Base-by-base conservation (phyloP, 2,797 vertebrate species). In the Enoplosus armatus region DNA sequence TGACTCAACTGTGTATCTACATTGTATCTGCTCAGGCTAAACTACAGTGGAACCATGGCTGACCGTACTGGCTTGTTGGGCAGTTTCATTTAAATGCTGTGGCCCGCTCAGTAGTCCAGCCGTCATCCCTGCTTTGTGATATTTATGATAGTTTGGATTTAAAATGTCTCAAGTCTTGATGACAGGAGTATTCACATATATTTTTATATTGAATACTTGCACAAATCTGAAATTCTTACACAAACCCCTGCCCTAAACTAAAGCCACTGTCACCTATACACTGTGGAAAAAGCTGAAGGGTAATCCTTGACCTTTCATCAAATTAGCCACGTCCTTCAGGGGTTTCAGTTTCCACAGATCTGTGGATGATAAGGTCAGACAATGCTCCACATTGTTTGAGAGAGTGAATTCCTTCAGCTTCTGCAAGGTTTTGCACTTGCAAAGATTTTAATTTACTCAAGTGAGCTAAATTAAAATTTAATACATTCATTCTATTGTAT, bases 301-400 rank as follows among this genome's bases (percentile, higher is more conserved):
- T 75, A 87, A 86, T 77, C 82, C 60, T 87, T 91, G 85, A 90
- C 85, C 89, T 90, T 87, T 85, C 39, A 47, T 75, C 6, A 82
- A 78, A 83, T 83, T 67, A 85, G 68, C 56, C 56, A 45, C 41
- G 41, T 87, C 79, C 67, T 56, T 86, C 79, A 79, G 70, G 27
- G 85, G 88, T 89, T 88, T 90, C 77, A 80, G 81, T 88, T 90
- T 91, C 72, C 82, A 86, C 59, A 87, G 90, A 89, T 92, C 80
- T 68, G 18, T 61, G 26, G 26, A 51, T 67, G 92, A 93, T 92
- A 86, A 92, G 47, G 35, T 80, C 50, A 35, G 63, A 90, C 88
- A 93, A 84, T 50, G 79, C 61, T 51, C 26, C 78, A n/a, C n/a
- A n/a, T 86, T 79, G 70, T 85, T 62, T 72, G 54, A 74, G 47